Evolutionary conservation across 2,888 invertebrate genomes (phyloP).

Genomic region (Microdon myrmicae): DNA sequence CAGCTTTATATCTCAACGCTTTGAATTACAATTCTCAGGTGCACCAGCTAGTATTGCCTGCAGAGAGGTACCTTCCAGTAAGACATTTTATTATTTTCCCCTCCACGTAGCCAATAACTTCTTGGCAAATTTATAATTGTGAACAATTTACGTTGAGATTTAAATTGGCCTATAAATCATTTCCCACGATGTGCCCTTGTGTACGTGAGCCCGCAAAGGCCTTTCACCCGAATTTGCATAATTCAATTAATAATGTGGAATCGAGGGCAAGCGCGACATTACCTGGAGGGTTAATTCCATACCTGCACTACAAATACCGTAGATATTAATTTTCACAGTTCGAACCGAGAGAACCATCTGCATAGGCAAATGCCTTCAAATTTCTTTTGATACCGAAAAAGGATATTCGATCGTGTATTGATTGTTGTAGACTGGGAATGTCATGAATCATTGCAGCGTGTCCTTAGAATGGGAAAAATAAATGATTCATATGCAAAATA

Average conservation of each 20-base stretch:
- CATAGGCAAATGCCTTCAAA: neutral
- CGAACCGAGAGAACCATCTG: neutral
- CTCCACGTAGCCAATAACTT: neutral
- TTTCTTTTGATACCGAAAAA: conserved; percentile 20
- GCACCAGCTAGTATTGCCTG: conserved; percentile 10
- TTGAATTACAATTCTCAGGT: conserved; percentile 19
- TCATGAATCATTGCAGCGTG: conserved; percentile 44
- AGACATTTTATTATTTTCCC: conserved; percentile 8
- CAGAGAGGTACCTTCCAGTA: neutral
- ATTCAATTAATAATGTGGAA: conserved; percentile 47
- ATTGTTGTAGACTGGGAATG: conserved; percentile 13
- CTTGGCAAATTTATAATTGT: neutral
- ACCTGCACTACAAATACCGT: conserved; percentile 25
- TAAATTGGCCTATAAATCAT: conserved; percentile 36
- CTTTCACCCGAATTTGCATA: conserved; percentile 52
- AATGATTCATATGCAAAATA: conserved; percentile 31
- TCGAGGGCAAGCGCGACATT: conserved; percentile 30
- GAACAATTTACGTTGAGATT: conserved; percentile 13
- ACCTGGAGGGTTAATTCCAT: conserved; percentile 51
- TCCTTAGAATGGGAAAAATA: conserved; percentile 8
- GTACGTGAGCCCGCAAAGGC: too few species aligned
- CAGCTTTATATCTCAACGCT: too few species aligned
- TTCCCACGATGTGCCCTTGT: too few species aligned
- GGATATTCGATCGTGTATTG: conserved; percentile 40
- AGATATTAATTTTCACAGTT: conserved; percentile 39